Percentiles rank a stretch among this genome's conserved stretches.
phyloP scores from a whole-genome alignment of 1,140 invertebrate species.

The Nephila pilipes region DNA sequence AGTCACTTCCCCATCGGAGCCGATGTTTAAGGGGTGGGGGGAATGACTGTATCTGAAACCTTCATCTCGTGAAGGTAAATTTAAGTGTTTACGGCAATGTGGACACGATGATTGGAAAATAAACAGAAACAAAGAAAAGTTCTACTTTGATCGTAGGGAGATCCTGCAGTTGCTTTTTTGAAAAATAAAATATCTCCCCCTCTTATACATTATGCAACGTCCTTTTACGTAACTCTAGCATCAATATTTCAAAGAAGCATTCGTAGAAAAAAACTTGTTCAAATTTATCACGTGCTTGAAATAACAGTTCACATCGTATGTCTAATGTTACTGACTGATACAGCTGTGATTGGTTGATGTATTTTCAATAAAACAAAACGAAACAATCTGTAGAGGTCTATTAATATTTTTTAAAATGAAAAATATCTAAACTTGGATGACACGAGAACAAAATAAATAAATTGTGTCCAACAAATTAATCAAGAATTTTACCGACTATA shows the following conservation, averaged over 20 bases:
- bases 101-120: constrained; percentile 11
- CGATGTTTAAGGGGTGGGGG: not conserved
- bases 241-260: not conserved
- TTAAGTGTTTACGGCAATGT: constrained; percentile 10
- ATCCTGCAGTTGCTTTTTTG: not conserved
- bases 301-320: not conserved
- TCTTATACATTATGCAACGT: constrained; percentile 17
- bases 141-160: not conserved
- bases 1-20: not conserved
- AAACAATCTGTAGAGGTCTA: not conserved
- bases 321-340: not conserved
- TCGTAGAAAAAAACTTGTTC: not conserved
- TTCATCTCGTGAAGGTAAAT: not conserved
- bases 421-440: not conserved
- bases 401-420: not conserved
- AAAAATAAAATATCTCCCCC: not conserved
- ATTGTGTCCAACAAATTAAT: too few relatives aligned
- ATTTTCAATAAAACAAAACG: not conserved
- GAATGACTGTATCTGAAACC: not conserved
- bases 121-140: constrained; percentile 13
- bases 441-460: too few relatives aligned
- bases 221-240: not conserved
- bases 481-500: too few relatives aligned
- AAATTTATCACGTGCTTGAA: not conserved
- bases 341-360: not conserved